These are phyloP conservation scores for Noturus placidus DNA, from an alignment of 2,113 vertebrate species.

Conservation along the genomic window DNA sequence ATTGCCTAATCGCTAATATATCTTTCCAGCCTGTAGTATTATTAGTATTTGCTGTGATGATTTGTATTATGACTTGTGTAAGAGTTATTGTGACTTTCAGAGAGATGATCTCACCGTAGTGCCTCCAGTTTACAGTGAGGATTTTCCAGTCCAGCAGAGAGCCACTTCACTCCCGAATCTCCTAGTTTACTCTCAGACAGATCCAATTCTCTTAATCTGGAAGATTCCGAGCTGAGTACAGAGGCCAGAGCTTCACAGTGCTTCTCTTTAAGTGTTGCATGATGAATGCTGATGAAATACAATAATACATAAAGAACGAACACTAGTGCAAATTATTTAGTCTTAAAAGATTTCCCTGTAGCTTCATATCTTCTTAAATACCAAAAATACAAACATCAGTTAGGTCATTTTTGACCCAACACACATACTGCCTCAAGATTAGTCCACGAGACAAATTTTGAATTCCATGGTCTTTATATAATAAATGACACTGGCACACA, in stretches of 20 bases:
- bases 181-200: background rate
- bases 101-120: background rate
- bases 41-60: background rate
- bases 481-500: too few relatives aligned
- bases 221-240: background rate
- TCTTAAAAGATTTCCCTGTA: background rate
- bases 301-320: background rate
- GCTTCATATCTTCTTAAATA: background rate
- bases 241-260: background rate
- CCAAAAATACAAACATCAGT: background rate
- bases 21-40: background rate
- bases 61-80: background rate
- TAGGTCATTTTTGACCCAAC: background rate
- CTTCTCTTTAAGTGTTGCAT: background rate
- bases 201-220: background rate
- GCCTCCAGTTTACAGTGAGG: slow-evolving; percentile 3
- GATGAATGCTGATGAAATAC: background rate
- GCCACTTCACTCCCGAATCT: background rate
- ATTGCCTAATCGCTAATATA: background rate
- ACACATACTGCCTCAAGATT: background rate
- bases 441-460: background rate
- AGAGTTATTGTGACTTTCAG: background rate
- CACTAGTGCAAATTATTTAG: background rate
- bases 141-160: background rate
- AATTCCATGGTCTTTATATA: too few relatives aligned